These are phyloP conservation scores for Morpho deidamia DNA, from an alignment of 2,888 invertebrate genomes.

Conservation along the genomic window DNA sequence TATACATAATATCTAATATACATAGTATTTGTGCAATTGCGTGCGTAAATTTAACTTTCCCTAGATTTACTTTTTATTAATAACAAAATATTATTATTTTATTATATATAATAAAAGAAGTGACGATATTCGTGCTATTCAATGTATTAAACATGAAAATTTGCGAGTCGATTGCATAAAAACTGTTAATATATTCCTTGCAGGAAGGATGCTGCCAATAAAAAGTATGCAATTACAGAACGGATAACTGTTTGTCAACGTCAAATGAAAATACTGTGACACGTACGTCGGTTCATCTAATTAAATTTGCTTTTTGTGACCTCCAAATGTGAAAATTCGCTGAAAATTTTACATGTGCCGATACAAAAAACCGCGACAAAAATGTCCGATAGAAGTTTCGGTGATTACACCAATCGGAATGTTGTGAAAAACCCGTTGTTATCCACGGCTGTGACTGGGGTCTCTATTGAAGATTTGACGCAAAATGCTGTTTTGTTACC, in stretches of 20 bases:
- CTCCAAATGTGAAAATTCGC: slow-evolving; percentile 72
- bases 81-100: no score
- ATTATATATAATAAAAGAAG: no score
- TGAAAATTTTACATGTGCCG: slow-evolving; percentile 53
- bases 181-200: not conserved
- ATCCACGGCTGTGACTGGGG: slow-evolving; percentile 84
- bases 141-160: no score
- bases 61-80: no score
- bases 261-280: slow-evolving; percentile 70
- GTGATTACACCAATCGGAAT: slow-evolving; percentile 61
- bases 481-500: slow-evolving; percentile 85
- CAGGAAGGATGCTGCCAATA: slow-evolving; percentile 14
- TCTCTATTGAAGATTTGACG: slow-evolving; percentile 85
- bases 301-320: slow-evolving; percentile 71
- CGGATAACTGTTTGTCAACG: slow-evolving; percentile 27
- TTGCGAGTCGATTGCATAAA: not conserved
- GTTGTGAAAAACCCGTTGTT: slow-evolving; percentile 83
- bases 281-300: slow-evolving; percentile 67
- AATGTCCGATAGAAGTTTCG: slow-evolving; percentile 72
- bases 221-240: slow-evolving; percentile 14
- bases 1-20: no score
- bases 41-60: no score
- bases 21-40: no score
- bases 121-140: no score
- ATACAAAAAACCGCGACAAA: slow-evolving; percentile 37